Conservation (phyloP, 2,113 vertebrate genomes). For the Urocitellus parryii region DNA sequence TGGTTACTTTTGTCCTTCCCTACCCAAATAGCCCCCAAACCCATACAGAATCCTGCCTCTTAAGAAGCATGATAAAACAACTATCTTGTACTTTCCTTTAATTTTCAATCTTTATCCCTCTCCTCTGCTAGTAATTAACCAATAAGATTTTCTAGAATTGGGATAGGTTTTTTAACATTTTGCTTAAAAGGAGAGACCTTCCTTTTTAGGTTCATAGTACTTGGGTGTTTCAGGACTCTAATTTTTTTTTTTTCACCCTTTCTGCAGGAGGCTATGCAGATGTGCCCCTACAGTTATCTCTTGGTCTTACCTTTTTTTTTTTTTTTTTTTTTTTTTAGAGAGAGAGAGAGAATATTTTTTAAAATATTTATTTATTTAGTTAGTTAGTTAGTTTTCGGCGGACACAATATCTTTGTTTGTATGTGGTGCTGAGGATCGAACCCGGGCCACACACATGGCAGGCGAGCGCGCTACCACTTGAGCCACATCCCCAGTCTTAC, state of each 20-base stretch:
- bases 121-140: not conserved
- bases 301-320: not conserved
- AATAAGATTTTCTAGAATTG: not conserved
- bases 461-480: too few relatives aligned
- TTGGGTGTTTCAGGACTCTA: not conserved
- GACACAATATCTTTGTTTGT: too few relatives aligned
- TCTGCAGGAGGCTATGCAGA: not conserved
- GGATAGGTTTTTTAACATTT: not conserved
- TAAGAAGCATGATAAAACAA: not conserved
- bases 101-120: not conserved
- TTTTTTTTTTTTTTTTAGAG: too few relatives aligned
- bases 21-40: not conserved
- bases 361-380: too few relatives aligned
- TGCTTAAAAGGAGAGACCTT: not conserved
- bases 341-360: not conserved
- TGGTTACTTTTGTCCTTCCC: slow-evolving; percentile 31
- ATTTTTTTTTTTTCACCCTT: not conserved
- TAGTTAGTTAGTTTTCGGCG: too few relatives aligned
- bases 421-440: too few relatives aligned
- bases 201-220: not conserved
- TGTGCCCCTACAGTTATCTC: not conserved
- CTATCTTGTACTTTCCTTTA: slow-evolving; percentile 44
- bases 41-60: not conserved
- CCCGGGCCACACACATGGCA: too few relatives aligned
- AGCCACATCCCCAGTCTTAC: not conserved